Conservation (phyloP, 2,888 invertebrate genomes). For the Horisme vitalbata region DNA sequence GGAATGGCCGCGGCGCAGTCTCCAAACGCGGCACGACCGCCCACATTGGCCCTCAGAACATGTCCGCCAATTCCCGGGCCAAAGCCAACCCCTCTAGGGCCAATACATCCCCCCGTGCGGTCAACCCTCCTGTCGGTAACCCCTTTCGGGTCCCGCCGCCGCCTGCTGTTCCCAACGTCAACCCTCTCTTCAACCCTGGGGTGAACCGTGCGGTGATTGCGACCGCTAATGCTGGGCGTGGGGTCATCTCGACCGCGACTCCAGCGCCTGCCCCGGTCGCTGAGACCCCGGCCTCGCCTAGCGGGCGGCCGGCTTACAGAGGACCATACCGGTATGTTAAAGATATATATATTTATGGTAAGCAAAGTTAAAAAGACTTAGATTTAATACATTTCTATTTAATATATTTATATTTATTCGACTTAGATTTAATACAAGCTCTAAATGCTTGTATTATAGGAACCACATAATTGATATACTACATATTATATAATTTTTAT, state of each 20-base stretch:
- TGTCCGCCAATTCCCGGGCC: neutral
- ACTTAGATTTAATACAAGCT: too few species aligned
- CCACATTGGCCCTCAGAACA: conserved; percentile 13
- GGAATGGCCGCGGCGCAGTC: conserved; percentile 4
- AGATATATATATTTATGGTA: neutral
- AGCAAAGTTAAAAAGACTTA: too few species aligned
- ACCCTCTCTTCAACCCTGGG: neutral
- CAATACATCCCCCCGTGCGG: neutral
- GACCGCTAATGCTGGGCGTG: conserved; percentile 3
- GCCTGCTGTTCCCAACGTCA: neutral
- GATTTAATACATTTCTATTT: too few species aligned
- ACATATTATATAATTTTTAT: too few species aligned
- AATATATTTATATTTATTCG: too few species aligned
- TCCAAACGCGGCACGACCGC: conserved; percentile 12
- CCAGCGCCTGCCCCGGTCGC: conserved; percentile 4
- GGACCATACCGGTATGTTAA: conserved; percentile 63
- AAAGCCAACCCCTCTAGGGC: neutral
- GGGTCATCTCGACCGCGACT: conserved; percentile 18
- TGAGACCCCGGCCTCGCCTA: conserved; percentile 39
- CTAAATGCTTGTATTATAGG: too few species aligned
- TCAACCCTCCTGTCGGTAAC: conserved; percentile 5
- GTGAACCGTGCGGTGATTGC: conserved; percentile 15
- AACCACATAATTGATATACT: too few species aligned
- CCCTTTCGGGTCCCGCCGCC: conserved; percentile 14
- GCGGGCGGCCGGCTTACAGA: conserved; percentile 50